Base-by-base conservation (phyloP, 1,140 invertebrate genomes). In the Adelges cooleyi region DNA sequence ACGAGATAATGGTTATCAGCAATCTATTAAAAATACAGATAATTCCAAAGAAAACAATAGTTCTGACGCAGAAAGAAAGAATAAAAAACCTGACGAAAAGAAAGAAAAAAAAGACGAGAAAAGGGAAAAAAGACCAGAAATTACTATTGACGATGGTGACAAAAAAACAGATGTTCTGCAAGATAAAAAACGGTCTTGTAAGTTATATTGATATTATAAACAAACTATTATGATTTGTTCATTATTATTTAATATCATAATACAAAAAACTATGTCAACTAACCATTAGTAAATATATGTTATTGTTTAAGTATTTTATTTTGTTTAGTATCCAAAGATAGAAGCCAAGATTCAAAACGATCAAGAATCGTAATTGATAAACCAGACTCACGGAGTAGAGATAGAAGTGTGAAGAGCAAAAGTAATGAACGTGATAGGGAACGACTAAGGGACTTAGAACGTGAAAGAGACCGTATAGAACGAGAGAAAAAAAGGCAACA, bases 41-140 rank as follows among this genome's bases (percentile, higher is more conserved):
- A 73, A 74, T 2, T 71, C 72, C 4, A 68, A 68, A 5, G 68
- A 69, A 0, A 67, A 49, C 51, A 73, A 76, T 15, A 77, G 77
- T 33, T 44, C 40, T 29, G 44, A 68, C 38, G 42, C 49, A 40
- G 15, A 42, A 11, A 40, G 13, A 22, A 77, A 79, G 51, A 75
- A 73, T 51, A 77, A 76, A 49, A 78, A 76, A 20, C 70, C 73
- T 0, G 77, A 78, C 6, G 72, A 71, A 46, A 77, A 77, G 49
- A 71, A 73, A 42, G 73, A 72, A 48, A 73, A 72, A 68, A 71
- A 73, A 2, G 76, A 76, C 11, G 66, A 67, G 29, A 59, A 67
- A 49, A 49, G 66, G 20, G 27, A 59, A 49, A 56, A 42, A 17
- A 49, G 65, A 25, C 44, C 65, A 23, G 67, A 67, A 51, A 49